Base-by-base conservation (phyloP, 2,888 invertebrate genomes). In the Keiferia lycopersicella region DNA sequence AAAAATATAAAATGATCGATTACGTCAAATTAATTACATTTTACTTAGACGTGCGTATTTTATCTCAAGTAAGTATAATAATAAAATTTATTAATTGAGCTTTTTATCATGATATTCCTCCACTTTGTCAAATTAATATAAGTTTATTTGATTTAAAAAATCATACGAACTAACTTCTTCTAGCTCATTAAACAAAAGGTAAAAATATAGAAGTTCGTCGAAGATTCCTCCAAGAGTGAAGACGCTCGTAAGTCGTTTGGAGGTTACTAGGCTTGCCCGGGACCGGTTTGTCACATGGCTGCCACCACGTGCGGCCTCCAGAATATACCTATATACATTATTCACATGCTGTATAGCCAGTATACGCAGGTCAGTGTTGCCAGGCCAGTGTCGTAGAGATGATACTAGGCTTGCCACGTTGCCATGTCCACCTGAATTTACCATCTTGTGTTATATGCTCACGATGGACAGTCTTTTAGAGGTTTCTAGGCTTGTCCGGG, bases 201-300 rank as follows among this genome's bases (percentile, higher is more conserved):
- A 75, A 80, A 77, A n/a, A n/a, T n/a, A 79, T 79, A 79, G 77
- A 77, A 77, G 77, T 69, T 71, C 72, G 70, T 71, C 76, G 78
- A 76, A 77, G 82, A 79, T 84, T 87, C 83, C 82, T 82, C 80
- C 78, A 79, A 79, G 80, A 30, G 30, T 30, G 3, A 6, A 2
- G 34, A 77, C 73, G 80, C 80, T 79, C 81, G 78, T 76, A 79
- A 85, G 87, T 86, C 87, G 85, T 88, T 90, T 91, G 81, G 91
- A 91, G 91, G 91, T 91, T 91, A 91, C 85, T 91, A 86, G 91
- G 91, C 88, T 84, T 78, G 81, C 71, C 73, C 74, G 69, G 72
- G 82, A 91, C 91, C 91, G 91, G 91, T 91, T 91, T 86, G 81
- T 88, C 91, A 91, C 90, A 91, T 91, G 91, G 88, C 69, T 71